Percentiles rank a stretch among this genome's conserved stretches.
Conservation (phyloP, 2,797 vertebrate genomes). For the Sebastes umbrosus region DNA sequence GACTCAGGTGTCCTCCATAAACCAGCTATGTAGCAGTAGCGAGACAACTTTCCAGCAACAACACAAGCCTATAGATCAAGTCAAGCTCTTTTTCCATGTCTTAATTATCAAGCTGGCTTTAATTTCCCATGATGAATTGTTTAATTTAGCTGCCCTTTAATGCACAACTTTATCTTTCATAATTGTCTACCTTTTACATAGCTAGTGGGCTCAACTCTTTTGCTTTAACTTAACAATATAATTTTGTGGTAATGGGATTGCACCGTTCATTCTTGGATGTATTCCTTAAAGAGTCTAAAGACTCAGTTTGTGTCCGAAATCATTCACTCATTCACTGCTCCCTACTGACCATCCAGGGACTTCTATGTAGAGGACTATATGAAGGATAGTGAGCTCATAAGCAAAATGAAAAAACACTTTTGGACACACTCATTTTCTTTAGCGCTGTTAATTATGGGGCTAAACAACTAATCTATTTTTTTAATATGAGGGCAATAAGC, state of each 20-base stretch:
- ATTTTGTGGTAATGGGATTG: neutral
- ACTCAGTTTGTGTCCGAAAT: neutral
- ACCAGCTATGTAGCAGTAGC: too few relatives aligned
- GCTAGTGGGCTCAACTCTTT: neutral
- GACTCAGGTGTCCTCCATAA: neutral
- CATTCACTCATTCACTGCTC: too few relatives aligned
- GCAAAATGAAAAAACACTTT: too few relatives aligned
- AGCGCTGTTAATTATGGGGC: too few relatives aligned
- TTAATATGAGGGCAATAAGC: too few relatives aligned
- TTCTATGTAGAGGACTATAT: too few relatives aligned
- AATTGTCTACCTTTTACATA: neutral
- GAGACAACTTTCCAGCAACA: neutral
- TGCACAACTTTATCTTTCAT: neutral
- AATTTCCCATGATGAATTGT: neutral
- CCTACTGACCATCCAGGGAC: too few relatives aligned
- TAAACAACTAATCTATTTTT: too few relatives aligned
- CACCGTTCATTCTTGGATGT: neutral
- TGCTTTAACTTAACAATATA: neutral
- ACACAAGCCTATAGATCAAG: neutral
- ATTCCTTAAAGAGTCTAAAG: neutral
- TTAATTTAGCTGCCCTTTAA: neutral
- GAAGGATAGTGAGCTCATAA: too few relatives aligned
- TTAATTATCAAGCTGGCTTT: neutral
- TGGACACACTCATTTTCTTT: too few relatives aligned
- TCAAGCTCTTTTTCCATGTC: neutral